Evolutionary conservation across 2,113 vertebrate genomes (phyloP), one percentile per base, ranked within the genome.

Genomic region (Crotalus horridus): DNA sequence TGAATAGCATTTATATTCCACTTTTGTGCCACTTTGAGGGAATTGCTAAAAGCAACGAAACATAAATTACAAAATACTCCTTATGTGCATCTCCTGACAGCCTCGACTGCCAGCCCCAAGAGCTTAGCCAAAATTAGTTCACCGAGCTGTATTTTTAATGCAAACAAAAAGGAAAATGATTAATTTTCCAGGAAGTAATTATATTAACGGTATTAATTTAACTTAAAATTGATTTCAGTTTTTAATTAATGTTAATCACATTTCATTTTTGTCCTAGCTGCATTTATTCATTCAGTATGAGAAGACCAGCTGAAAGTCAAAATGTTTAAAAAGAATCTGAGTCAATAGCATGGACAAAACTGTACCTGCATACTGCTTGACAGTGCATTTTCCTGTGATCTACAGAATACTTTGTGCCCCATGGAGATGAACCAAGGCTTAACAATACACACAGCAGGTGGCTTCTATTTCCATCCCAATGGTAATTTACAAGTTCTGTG

Each of bases 281-380:
- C 20, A 81, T 43, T 81, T 81, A 43, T 43, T 43, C 33, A 39
- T 81, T 81, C 17, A 39, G 17, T 21, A 3, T 74, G 69, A 89
- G 93, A 94, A 93, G 61, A 29, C 46, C 91, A 51, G 33, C 81
- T 89, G 7, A 10, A 85, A 59, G 15, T 86, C 59, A 43, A 95
- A 94, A 33, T 43, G 29, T 86, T 58, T 55, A 39, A 88, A 90
- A 58, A 95, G 55, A 95, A 95, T 33, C 29, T 64, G 48, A n/a
- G 24, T 39, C 89, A 95, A 15, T 6, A 24, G 64, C 8, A 10
- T n/a, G n/a, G 20, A 86, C 43, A 61, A 4, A 24, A 43, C 20
- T 21, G n/a, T 33, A 48, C 29, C 61, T 74, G 29, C 53, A 59
- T 5, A 90, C 8, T 74, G 48, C 39, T 46, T 33, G 10, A 7